A percentile compares a stretch with the other conserved stretches of the same genome.
Evolutionary conservation across 92 coral and sea anemone genomes (phyloP).

Genomic region (Anthopleura xanthogrammica): DNA sequence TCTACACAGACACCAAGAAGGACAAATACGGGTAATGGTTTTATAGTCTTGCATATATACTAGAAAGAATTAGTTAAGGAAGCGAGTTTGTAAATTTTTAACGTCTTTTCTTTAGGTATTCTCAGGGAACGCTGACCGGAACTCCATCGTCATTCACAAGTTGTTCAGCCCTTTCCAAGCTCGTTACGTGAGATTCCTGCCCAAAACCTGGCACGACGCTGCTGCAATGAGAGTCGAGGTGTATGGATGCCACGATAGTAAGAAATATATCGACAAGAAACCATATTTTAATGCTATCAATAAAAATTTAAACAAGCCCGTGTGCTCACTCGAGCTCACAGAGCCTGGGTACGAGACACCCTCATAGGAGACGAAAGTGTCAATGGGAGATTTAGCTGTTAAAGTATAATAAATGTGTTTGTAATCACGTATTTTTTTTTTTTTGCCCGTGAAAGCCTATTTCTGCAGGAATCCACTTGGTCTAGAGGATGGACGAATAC

Average conservation of each 20-base stretch:
- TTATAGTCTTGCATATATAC: background rate
- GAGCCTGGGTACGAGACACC: background rate
- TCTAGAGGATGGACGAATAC: constrained; percentile 19
- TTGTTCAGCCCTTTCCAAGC: constrained; percentile 32
- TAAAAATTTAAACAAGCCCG: too few species aligned
- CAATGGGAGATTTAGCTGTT: background rate
- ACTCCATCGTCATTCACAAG: constrained; percentile 25
- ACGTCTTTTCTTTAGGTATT: constrained; percentile 15
- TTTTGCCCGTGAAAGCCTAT: background rate
- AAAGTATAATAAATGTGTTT: too few species aligned
- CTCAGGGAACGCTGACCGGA: constrained; percentile 44
- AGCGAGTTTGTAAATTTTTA: too few species aligned
- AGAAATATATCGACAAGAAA: background rate
- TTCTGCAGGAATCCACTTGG: constrained; percentile 5
- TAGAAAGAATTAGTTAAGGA: background rate
- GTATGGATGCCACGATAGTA: constrained; percentile 53
- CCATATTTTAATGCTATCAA: too few species aligned
- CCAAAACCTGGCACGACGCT: constrained; percentile 9
- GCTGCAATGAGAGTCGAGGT: constrained; percentile 53
- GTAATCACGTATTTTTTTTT: background rate
- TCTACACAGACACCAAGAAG: constrained; percentile 12
- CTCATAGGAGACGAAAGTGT: background rate
- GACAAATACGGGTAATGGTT: constrained; percentile 17
- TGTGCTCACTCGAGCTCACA: too few species aligned
- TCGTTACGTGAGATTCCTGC: constrained; percentile 33